Evolutionary conservation across 2,888 invertebrate species (phyloP), one percentile per base, ranked within the genome.

Genomic region (Myopa tessellatipennis): DNA sequence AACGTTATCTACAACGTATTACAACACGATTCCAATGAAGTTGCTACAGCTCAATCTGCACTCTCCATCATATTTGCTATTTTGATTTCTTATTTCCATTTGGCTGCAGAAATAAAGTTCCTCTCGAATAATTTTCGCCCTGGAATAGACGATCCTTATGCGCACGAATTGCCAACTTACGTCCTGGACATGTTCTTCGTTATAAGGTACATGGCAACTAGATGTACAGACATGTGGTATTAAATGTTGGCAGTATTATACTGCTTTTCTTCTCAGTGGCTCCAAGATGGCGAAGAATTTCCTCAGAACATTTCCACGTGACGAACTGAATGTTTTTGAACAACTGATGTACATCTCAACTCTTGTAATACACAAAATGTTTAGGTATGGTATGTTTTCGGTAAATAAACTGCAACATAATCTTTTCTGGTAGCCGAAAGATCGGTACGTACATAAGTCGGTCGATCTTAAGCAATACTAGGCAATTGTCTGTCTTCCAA

Each of bases 41-140:
- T 58, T 26, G 45, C 80, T 4, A 80, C 82, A 4, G 80, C 81
- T 10, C 78, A 81, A 65, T 77, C 79, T 18, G 80, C 82, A 14
- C 61, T 82, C 26, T 81, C 81, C 45, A 91, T 93, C 18, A 84
- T 92, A 4, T 92, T 93, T 67, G 92, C 94, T 79, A 89, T 93
- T 68, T 93, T 93, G 92, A 91, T 94, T 10, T 92, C 94, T 80
- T 90, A 92, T 77, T 90, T 92, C 7, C 92, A 93, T 82, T 91
- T 92, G 1, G 90, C 92, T 63, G 91, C 93, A 52, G 90, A 93
- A 18, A 91, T 92, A 34, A 92, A 92, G 85, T 93, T 93, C 87
- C 91, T 93, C 85, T 91, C 86, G 7, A 84, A 82, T 55, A 85
- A 84, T 74, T 78, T 85, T 82, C 75, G 76, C 12, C 18, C 50